A percentile compares a stretch with the other conserved stretches of the same genome.
Conservation (phyloP, 2,888 invertebrate species). For the Acronicta aceris region DNA sequence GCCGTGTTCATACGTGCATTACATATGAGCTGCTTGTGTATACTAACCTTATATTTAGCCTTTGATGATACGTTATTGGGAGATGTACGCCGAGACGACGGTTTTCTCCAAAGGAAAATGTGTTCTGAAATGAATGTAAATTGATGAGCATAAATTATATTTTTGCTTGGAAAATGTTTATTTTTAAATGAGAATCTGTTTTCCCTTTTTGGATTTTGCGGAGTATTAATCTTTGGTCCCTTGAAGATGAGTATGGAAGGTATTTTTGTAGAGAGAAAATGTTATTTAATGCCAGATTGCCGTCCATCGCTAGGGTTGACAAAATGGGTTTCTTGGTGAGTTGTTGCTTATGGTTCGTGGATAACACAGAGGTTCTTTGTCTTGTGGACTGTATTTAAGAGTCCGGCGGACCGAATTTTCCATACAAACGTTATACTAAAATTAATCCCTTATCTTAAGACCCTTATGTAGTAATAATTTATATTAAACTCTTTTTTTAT, state of each 20-base stretch:
- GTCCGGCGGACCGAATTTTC: too few relatives aligned
- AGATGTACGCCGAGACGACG: constrained; percentile 28
- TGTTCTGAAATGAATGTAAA: constrained; percentile 28
- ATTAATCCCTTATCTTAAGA: too few relatives aligned
- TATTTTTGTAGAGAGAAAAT: constrained; percentile 25
- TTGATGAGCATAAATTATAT: constrained; percentile 34
- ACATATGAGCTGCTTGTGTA: constrained; percentile 54
- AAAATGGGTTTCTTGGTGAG: too few relatives aligned
- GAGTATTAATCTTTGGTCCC: constrained; percentile 29
- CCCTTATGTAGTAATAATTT: too few relatives aligned
- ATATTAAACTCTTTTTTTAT: too few relatives aligned
- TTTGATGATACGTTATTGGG: constrained; percentile 47
- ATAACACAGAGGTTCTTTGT: too few relatives aligned
- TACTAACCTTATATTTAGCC: constrained; percentile 39
- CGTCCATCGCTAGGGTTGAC: constrained; percentile 11
- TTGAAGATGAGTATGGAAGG: constrained; percentile 29
- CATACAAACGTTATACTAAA: too few relatives aligned
- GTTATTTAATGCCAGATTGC: constrained; percentile 27
- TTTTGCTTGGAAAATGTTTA: constrained; percentile 35
- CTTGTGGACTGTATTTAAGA: too few relatives aligned
- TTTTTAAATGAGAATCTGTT: constrained; percentile 40
- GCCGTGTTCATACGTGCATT: constrained; percentile 63
- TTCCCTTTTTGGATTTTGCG: constrained; percentile 33
- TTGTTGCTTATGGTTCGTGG: too few relatives aligned
- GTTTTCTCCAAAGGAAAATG: constrained; percentile 11